Evolutionary conservation across 1,140 invertebrate species (phyloP).

Genomic region (Himalopsyche phryganea): DNA sequence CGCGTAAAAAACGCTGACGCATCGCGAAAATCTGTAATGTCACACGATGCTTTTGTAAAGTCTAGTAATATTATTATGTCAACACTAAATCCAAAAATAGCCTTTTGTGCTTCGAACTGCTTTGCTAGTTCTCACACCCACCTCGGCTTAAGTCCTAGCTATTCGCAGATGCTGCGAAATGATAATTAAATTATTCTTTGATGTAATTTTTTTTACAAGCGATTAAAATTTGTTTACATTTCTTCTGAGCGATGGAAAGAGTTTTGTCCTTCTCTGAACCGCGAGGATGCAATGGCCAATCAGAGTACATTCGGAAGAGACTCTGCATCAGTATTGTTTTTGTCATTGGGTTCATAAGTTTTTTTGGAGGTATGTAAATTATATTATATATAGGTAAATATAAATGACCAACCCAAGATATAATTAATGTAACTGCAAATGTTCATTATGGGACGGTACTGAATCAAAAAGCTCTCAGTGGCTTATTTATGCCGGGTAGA

Average conservation of each 20-base stretch:
- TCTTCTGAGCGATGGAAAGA: conserved; percentile 18
- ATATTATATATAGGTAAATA: conserved; percentile 31
- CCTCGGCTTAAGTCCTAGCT: neutral
- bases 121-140: no score
- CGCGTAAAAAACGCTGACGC: no score
- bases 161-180: neutral
- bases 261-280: conserved; percentile 24
- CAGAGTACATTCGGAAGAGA: conserved; percentile 42
- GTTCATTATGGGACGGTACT: no score
- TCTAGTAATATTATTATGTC: no score
- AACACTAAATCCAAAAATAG: no score
- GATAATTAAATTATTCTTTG: neutral
- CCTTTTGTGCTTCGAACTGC: no score
- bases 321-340: conserved; percentile 42
- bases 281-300: conserved; percentile 34
- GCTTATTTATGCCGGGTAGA: no score
- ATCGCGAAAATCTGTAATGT: no score
- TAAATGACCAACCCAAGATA: no score
- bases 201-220: neutral
- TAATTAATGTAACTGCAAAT: no score
- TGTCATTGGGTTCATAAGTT: conserved; percentile 42
- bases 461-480: no score
- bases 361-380: conserved; percentile 41
- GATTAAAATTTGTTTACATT: conserved; percentile 1
- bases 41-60: no score